Percentiles rank a stretch among this genome's conserved stretches.
Conservation (phyloP, 2,113 vertebrate species). For the Hemiscyllium ocellatum region DNA sequence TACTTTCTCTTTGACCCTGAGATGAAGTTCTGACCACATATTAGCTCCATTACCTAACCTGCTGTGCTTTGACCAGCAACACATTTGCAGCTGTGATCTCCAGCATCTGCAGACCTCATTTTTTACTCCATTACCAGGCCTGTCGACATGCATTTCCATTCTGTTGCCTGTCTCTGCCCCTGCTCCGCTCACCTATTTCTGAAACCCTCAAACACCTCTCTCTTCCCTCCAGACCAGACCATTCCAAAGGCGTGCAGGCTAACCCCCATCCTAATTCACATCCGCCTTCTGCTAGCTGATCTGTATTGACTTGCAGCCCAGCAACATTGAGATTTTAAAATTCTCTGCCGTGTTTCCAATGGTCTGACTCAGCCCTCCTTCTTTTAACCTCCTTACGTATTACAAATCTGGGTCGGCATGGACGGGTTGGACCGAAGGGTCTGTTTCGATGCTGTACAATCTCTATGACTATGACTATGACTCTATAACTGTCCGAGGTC, state of each 20-base stretch:
- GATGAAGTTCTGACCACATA: not conserved
- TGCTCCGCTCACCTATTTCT: not conserved
- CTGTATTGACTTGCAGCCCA: not conserved
- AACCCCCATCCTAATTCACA: not conserved
- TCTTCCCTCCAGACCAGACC: not conserved
- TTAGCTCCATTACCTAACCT: not conserved
- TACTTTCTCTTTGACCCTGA: not conserved
- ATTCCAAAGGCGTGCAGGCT: not conserved
- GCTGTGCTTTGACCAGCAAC: too few relatives aligned
- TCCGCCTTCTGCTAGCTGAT: not conserved
- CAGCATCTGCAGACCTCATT: too few relatives aligned
- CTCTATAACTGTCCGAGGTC: too few relatives aligned
- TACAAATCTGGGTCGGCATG: too few relatives aligned
- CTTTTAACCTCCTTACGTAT: not conserved
- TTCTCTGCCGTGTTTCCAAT: not conserved
- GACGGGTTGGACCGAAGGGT: too few relatives aligned
- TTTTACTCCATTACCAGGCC: not conserved
- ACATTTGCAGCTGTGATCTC: too few relatives aligned
- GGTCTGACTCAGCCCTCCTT: not conserved
- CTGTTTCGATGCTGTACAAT: too few relatives aligned
- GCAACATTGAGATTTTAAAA: not conserved
- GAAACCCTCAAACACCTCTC: not conserved
- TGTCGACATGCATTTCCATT: not conserved
- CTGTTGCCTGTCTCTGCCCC: not conserved
- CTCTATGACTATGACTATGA: too few relatives aligned